Evolutionary conservation across 2,797 vertebrate genomes (phyloP).

Genomic region (Kryptolebias ocellatus): DNA sequence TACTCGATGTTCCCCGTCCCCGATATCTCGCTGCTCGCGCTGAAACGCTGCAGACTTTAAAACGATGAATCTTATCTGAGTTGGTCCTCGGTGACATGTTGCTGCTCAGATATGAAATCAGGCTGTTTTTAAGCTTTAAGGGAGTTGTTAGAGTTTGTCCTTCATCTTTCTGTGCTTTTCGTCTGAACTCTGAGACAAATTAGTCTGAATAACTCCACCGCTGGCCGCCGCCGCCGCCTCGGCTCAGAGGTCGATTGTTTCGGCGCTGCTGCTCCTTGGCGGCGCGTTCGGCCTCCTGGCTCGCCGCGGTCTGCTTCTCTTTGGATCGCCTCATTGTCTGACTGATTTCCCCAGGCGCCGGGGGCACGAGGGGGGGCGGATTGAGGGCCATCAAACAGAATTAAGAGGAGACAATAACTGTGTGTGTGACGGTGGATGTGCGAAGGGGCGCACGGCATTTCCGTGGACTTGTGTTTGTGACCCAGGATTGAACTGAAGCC

Average conservation of each 20-base stretch:
- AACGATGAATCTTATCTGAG: no score
- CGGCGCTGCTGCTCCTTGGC: conserved; percentile 56
- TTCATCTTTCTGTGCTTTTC: background rate
- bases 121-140: no score
- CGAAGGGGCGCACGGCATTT: conserved; percentile 2
- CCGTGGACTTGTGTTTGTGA: conserved; percentile 25
- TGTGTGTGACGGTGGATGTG: conserved; percentile 29
- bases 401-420: conserved; percentile 63
- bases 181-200: conserved; percentile 26
- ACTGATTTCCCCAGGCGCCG: conserved; percentile 59
- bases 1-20: no score
- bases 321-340: conserved; percentile 63
- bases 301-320: conserved; percentile 52
- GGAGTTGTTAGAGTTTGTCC: accelerated
- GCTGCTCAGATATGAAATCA: no score
- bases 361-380: conserved; percentile 42
- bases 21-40: no score
- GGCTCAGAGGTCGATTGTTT: conserved; percentile 61
- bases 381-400: conserved; percentile 65
- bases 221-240: conserved; percentile 31
- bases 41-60: no score
- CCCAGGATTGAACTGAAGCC: conserved; percentile 57
- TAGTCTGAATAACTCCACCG: conserved; percentile 38
- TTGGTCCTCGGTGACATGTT: no score
- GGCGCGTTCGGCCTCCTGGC: conserved; percentile 41